These are phyloP conservation scores for Colaptes auratus DNA, from an alignment of 2,113 vertebrate genomes.

Conservation along the genomic window DNA sequence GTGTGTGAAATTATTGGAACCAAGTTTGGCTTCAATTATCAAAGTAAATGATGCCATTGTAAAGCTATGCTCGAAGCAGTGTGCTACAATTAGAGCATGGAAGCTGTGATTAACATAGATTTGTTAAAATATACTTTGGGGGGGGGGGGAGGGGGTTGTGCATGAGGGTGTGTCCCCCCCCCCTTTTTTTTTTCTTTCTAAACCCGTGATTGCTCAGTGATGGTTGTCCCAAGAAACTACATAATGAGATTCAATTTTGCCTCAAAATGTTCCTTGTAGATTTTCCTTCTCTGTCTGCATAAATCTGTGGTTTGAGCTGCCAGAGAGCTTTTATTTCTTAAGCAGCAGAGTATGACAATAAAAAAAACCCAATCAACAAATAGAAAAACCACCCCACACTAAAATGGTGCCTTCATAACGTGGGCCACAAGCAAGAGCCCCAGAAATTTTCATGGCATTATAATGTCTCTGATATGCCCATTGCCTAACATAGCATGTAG, in stretches of 20 bases:
- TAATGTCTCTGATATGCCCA: background rate
- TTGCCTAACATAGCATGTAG: background rate
- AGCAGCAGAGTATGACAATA: background rate
- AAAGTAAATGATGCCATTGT: conserved; percentile 81
- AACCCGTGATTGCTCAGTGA: background rate
- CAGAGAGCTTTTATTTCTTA: background rate
- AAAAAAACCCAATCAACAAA: background rate
- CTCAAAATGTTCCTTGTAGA: background rate
- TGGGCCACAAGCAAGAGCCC: background rate
- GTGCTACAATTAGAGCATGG: conserved; percentile 39
- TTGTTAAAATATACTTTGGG: conserved; percentile 14
- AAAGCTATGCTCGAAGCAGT: conserved; percentile 58
- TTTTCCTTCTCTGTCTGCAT: background rate
- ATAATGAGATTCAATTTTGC: background rate
- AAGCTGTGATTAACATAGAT: background rate
- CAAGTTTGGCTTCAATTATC: conserved; percentile 80
- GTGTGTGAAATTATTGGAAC: conserved; percentile 80
- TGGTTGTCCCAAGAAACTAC: background rate
- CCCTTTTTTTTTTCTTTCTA: background rate
- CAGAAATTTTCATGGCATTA: background rate
- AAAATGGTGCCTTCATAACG: background rate
- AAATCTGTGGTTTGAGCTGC: background rate
- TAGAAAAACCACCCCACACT: background rate
- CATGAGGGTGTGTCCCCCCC: background rate
- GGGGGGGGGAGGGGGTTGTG: background rate